Evolutionary conservation across 2,113 vertebrate genomes (phyloP).

Genomic region (Alligator mississippiensis): DNA sequence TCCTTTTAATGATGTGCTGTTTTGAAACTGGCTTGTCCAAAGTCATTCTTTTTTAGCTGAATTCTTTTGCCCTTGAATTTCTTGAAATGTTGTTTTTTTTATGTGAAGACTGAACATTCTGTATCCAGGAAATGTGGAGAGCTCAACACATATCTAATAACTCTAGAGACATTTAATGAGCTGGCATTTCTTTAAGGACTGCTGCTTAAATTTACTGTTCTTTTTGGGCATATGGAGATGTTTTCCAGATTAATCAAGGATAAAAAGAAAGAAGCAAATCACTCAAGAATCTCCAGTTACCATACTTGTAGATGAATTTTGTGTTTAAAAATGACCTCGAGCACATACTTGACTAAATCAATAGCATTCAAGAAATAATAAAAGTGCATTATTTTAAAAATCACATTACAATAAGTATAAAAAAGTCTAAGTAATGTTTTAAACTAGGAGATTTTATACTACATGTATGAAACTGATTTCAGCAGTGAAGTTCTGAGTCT

Average conservation of each 20-base stretch:
- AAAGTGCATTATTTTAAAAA: not conserved
- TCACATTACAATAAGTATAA: not conserved
- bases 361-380: not conserved
- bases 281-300: not conserved
- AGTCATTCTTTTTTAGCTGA: not conserved
- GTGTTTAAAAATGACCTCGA: not conserved
- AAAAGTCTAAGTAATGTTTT: not conserved
- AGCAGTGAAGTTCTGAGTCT: not conserved
- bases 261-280: not conserved
- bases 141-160: not conserved
- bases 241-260: not conserved
- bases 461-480: not conserved
- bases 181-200: slow-evolving; percentile 19
- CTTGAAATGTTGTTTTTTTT: not conserved
- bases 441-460: not conserved
- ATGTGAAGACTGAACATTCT: not conserved
- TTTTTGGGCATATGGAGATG: slow-evolving; percentile 1
- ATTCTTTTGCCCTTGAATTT: not conserved
- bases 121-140: not conserved
- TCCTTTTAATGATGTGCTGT: not conserved
- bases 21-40: not conserved
- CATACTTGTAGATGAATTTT: slow-evolving; percentile 10
- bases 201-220: not conserved
- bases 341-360: accelerated
- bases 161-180: not conserved